A percentile compares a stretch with the other conserved stretches of the same genome.
phyloP scores from a whole-genome alignment of 1,140 invertebrate species.

The Pentalonia nigronervosa region DNA sequence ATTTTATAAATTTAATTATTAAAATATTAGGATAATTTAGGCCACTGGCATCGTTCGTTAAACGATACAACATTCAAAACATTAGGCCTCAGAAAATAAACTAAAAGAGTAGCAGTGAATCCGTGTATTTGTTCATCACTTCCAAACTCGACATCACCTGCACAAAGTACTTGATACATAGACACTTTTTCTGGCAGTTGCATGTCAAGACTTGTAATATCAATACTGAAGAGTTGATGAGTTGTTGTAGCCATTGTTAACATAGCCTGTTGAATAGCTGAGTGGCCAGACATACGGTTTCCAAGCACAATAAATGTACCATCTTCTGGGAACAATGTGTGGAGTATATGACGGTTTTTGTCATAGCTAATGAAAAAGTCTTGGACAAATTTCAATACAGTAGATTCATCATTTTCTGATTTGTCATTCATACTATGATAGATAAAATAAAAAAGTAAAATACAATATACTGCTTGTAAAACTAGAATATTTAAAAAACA shows the following conservation, averaged over 20 bases:
- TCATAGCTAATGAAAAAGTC: slow-evolving; percentile 40
- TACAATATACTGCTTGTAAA: not conserved
- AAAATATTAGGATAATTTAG: not conserved
- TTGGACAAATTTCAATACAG: slow-evolving; percentile 38
- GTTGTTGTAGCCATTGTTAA: slow-evolving; percentile 44
- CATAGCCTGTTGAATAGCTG: slow-evolving; percentile 43
- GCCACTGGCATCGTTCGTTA: slow-evolving; percentile 40
- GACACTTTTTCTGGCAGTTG: not conserved
- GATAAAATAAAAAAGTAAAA: not conserved
- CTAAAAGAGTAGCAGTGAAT: slow-evolving; percentile 22
- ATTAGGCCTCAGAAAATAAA: slow-evolving; percentile 8
- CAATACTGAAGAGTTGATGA: not conserved
- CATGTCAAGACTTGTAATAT: not conserved
- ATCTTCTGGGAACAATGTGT: slow-evolving; percentile 39
- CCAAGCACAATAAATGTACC: slow-evolving; percentile 40
- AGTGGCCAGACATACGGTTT: slow-evolving; percentile 15
- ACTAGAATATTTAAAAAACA: not conserved
- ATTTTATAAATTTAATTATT: not conserved
- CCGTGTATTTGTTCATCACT: slow-evolving; percentile 3
- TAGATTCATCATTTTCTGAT: not conserved
- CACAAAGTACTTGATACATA: slow-evolving; percentile 39
- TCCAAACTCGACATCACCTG: slow-evolving; percentile 20
- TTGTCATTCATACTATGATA: not conserved
- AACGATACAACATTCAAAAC: slow-evolving; percentile 40
- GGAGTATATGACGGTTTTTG: slow-evolving; percentile 37